These are phyloP conservation scores for Tipula helvola DNA, from an alignment of 2,888 invertebrate species.

Conservation along the genomic window DNA sequence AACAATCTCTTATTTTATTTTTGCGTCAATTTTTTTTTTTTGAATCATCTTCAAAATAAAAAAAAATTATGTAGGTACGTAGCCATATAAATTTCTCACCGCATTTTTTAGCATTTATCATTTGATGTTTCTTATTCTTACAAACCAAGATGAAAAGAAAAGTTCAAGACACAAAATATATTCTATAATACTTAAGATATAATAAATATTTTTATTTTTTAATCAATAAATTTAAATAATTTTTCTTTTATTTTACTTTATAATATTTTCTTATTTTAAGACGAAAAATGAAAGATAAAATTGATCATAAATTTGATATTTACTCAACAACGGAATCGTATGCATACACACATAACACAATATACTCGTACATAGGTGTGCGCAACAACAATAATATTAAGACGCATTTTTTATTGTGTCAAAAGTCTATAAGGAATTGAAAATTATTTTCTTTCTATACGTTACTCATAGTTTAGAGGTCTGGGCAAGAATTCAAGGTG, in stretches of 20 bases:
- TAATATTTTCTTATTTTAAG: background rate
- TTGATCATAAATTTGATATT: constrained; percentile 4
- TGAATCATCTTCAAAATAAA: background rate
- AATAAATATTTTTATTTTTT: background rate
- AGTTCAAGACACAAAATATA: background rate
- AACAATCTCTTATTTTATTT: background rate
- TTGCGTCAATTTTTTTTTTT: background rate
- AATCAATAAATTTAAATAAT: constrained; percentile 4
- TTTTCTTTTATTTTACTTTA: background rate
- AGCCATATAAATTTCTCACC: background rate
- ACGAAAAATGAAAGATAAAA: background rate
- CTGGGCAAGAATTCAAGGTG: background rate
- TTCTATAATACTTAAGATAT: background rate
- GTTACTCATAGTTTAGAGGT: background rate
- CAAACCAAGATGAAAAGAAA: background rate
- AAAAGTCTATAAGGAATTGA: background rate
- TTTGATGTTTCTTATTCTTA: background rate
- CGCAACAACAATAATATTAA: background rate
- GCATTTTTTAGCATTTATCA: background rate
- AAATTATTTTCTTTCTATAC: background rate
- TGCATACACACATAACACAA: background rate
- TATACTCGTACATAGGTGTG: background rate
- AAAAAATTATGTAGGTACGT: background rate
- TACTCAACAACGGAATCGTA: background rate
- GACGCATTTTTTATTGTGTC: background rate